Conservation (phyloP, 1,140 invertebrate genomes). For the Ectropis grisescens region DNA sequence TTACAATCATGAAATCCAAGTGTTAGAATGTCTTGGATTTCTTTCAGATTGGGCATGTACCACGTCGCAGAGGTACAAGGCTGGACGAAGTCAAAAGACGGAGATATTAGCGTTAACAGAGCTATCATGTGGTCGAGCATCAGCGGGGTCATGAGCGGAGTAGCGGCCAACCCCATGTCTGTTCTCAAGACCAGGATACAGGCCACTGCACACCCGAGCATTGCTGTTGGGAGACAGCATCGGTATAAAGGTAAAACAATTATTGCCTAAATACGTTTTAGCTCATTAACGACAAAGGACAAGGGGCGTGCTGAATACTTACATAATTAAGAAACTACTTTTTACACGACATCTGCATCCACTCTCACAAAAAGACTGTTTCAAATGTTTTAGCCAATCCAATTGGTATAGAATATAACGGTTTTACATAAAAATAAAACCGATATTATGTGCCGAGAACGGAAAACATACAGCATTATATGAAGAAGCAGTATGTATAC, state of each 20-base stretch:
- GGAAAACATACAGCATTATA: no score
- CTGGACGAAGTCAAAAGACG: slow-evolving; percentile 78
- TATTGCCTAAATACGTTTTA: not conserved
- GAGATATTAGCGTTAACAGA: slow-evolving; percentile 77
- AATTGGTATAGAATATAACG: no score
- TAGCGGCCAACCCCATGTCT: slow-evolving; percentile 84
- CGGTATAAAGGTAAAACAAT: slow-evolving; percentile 67
- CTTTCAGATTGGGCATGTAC: slow-evolving; percentile 78
- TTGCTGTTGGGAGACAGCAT: slow-evolving; percentile 93
- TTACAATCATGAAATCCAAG: no score
- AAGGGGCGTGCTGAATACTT: no score
- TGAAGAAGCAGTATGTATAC: no score
- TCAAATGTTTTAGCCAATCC: no score
- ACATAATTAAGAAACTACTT: no score
- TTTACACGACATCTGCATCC: no score
- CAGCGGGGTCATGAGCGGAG: slow-evolving; percentile 81
- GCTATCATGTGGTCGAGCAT: slow-evolving; percentile 79
- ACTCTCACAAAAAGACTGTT: no score
- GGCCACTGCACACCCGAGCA: slow-evolving; percentile 79
- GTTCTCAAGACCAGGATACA: slow-evolving; percentile 91
- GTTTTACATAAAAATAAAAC: no score
- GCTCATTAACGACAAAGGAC: not conserved
- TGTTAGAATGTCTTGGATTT: no score
- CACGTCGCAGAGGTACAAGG: slow-evolving; percentile 80
- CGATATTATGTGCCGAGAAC: no score